Conservation (phyloP, 2,888 invertebrate genomes). For the Trichogramma evanescens region DNA sequence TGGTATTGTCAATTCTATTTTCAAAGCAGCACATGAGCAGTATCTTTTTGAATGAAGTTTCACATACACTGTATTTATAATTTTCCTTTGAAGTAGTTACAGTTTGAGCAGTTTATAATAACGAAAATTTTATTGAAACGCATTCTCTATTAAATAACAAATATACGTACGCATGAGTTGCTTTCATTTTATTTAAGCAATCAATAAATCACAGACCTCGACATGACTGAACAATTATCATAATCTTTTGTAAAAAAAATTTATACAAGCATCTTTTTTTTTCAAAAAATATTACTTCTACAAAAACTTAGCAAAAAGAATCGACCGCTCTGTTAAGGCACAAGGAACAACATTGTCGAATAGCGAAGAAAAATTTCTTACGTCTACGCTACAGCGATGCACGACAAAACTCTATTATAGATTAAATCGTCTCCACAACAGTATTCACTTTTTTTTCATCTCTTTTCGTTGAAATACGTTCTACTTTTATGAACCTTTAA, state of each 20-base stretch:
- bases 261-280: slow-evolving; percentile 9
- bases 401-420: neutral
- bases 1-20: too few relatives aligned
- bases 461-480: too few relatives aligned
- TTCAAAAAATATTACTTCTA: slow-evolving; percentile 13
- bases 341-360: neutral
- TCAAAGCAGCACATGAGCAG: neutral
- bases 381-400: neutral
- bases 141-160: slow-evolving; percentile 10
- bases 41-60: neutral
- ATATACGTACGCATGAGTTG: slow-evolving; percentile 15
- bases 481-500: too few relatives aligned
- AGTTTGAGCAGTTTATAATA: neutral
- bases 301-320: slow-evolving; percentile 5
- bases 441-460: too few relatives aligned
- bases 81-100: too few relatives aligned
- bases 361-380: slow-evolving; percentile 5
- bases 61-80: too few relatives aligned
- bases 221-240: slow-evolving; percentile 17
- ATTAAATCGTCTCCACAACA: neutral
- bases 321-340: slow-evolving; percentile 7
- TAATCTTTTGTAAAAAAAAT: slow-evolving; percentile 13
- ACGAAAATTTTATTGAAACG: slow-evolving; percentile 11
- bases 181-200: slow-evolving; percentile 10
- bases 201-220: slow-evolving; percentile 20